Percentiles rank a stretch among this genome's conserved stretches.
Conservation (phyloP, 1,140 invertebrate genomes). For the Drosophila azteca region DNA sequence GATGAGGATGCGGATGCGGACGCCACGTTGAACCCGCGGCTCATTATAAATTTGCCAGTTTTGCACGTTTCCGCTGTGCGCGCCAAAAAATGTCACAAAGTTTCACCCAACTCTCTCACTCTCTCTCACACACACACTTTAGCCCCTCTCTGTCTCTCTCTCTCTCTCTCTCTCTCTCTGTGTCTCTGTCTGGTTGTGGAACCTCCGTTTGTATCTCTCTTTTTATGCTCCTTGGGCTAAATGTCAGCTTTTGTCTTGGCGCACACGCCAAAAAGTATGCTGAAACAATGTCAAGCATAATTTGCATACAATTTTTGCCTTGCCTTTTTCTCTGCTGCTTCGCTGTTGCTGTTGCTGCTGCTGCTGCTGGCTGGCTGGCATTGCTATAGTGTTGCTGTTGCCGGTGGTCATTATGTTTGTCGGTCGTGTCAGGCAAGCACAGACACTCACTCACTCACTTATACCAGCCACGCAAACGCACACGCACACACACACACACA, state of each 20-base stretch:
- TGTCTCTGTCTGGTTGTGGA: neutral
- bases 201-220: conserved; percentile 49
- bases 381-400: conserved; percentile 38
- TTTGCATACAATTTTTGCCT: conserved; percentile 79
- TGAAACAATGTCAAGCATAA: conserved; percentile 82
- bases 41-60: conserved; percentile 82
- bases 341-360: conserved; percentile 8
- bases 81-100: conserved; percentile 81
- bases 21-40: conserved; percentile 65
- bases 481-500: conserved; percentile 5
- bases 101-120: conserved; percentile 50
- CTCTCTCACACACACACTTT: conserved; percentile 8
- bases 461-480: too few species aligned
- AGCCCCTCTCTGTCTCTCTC: conserved; percentile 1
- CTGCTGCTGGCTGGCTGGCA: conserved; percentile 17
- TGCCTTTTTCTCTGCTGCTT: conserved; percentile 10
- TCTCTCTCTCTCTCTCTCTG: neutral
- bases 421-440: conserved; percentile 76
- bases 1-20: conserved; percentile 11
- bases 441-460: conserved; percentile 55
- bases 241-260: conserved; percentile 81
- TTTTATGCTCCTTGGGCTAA: conserved; percentile 74
- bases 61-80: conserved; percentile 78
- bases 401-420: conserved; percentile 78
- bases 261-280: conserved; percentile 78